Conservation (phyloP, 2,888 invertebrate genomes). For the Alsophila aescularia region DNA sequence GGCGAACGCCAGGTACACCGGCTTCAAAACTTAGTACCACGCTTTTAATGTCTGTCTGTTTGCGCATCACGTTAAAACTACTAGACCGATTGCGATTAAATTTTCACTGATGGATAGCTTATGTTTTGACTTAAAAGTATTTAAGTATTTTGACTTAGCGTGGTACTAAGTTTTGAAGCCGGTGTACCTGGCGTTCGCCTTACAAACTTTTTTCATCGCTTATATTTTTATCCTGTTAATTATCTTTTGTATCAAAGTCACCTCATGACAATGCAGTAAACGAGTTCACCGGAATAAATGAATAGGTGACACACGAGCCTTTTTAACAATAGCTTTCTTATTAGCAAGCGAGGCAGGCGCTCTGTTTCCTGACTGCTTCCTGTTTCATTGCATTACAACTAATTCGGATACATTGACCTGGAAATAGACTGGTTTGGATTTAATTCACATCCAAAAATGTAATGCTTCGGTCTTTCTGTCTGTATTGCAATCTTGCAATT, state of each 20-base stretch:
- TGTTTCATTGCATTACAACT: slow-evolving; percentile 59
- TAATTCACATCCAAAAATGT: too few relatives aligned
- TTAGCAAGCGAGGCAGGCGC: slow-evolving; percentile 58
- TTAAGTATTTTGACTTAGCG: too few relatives aligned
- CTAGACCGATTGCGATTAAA: too few relatives aligned
- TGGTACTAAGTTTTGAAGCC: too few relatives aligned
- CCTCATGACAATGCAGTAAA: slow-evolving; percentile 35
- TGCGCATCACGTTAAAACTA: too few relatives aligned
- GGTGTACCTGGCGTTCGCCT: slow-evolving; percentile 48
- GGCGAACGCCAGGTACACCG: slow-evolving; percentile 49
- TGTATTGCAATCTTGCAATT: too few relatives aligned
- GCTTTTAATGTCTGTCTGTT: too few relatives aligned
- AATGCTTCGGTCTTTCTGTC: slow-evolving; percentile 5
- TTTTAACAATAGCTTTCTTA: slow-evolving; percentile 58
- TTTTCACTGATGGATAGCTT: too few relatives aligned
- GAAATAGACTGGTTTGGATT: slow-evolving; percentile 37
- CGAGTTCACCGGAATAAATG: slow-evolving; percentile 38
- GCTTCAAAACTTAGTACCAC: too few relatives aligned
- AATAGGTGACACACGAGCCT: slow-evolving; percentile 40
- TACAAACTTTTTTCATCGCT: slow-evolving; percentile 24
- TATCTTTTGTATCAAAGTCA: slow-evolving; percentile 38
- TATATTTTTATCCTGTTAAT: slow-evolving; percentile 40
- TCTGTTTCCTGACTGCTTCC: slow-evolving; percentile 63
- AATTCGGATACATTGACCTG: slow-evolving; percentile 57
- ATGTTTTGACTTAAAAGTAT: too few relatives aligned